These are phyloP conservation scores for Synaphobranchus kaupii DNA, from an alignment of 2,797 vertebrate genomes.

Conservation along the genomic window DNA sequence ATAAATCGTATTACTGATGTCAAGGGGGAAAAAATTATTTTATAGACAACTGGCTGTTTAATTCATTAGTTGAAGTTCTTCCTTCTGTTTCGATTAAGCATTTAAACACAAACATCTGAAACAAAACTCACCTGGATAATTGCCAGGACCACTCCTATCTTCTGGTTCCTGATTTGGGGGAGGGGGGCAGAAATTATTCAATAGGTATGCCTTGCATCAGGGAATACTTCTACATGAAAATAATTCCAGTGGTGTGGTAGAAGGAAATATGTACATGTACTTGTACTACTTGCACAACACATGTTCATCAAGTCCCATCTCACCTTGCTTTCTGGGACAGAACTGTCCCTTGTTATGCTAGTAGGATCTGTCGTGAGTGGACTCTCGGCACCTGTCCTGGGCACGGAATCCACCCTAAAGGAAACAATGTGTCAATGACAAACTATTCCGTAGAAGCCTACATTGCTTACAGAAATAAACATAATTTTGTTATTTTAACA, in stretches of 20 bases:
- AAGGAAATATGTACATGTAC: background rate
- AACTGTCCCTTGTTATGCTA: background rate
- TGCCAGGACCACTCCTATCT: slow-evolving; percentile 39
- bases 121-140: slow-evolving; percentile 51
- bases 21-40: too few species aligned
- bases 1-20: background rate
- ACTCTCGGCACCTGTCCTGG: background rate
- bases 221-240: slow-evolving; percentile 17
- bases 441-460: background rate
- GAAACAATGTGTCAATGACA: background rate
- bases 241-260: background rate
- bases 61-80: background rate
- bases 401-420: slow-evolving; percentile 13
- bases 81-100: background rate
- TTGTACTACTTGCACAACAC: background rate
- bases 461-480: background rate
- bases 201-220: background rate
- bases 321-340: slow-evolving; percentile 44
- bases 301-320: slow-evolving; percentile 8
- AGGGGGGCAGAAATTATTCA: background rate
- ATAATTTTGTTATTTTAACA: background rate
- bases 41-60: background rate
- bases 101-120: background rate
- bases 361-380: background rate
- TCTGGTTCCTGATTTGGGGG: slow-evolving; percentile 34